Conservation (phyloP, 1,140 invertebrate species). For the Procambarus clarkii region DNA sequence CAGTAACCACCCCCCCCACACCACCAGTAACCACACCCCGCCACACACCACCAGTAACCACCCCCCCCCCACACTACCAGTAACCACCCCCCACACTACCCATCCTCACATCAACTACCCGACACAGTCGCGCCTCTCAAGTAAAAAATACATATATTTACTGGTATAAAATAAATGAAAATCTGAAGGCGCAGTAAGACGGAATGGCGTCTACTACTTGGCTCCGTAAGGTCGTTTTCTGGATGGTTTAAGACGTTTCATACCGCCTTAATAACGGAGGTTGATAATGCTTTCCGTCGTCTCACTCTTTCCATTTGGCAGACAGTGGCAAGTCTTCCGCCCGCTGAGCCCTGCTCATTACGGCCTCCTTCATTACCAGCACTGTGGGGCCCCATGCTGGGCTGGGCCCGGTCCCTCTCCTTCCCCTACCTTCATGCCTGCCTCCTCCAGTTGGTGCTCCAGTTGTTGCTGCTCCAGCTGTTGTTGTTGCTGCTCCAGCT, state of each 20-base stretch:
- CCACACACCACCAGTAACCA: neutral
- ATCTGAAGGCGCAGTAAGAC: neutral
- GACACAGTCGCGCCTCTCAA: neutral
- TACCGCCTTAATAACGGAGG: constrained; percentile 25
- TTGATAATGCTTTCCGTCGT: neutral
- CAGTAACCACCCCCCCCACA: neutral
- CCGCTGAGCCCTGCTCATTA: constrained; percentile 14
- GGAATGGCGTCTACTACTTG: neutral
- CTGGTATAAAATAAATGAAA: neutral
- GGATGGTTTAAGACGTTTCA: constrained; percentile 2
- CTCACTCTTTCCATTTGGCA: constrained; percentile 15
- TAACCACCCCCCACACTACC: neutral
- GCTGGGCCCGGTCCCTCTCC: neutral
- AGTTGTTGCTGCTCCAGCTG: no score
- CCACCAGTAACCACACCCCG: neutral
- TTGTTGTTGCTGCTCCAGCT: no score
- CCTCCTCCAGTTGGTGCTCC: no score
- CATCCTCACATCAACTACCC: neutral
- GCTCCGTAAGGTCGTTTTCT: constrained; percentile 17
- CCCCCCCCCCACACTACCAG: neutral
- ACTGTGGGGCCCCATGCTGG: neutral
- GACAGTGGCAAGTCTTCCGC: constrained; percentile 29
- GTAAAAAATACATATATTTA: no score
- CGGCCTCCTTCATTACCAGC: constrained; percentile 10
- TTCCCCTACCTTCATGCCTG: neutral